Evolutionary conservation across 2,888 invertebrate genomes (phyloP).

Genomic region (Acronicta leporina): DNA sequence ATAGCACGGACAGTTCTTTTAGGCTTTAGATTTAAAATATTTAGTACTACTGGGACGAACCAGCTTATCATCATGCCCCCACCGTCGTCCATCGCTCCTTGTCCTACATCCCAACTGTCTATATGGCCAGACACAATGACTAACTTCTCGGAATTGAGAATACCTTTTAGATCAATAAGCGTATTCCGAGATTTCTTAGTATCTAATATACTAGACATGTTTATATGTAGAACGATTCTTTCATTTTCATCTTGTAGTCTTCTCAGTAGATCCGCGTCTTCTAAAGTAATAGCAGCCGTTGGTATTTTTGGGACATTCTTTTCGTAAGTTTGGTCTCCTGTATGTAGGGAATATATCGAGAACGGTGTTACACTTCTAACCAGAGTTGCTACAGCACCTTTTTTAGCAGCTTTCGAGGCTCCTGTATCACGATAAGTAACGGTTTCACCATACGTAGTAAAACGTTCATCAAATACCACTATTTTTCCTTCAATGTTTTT

Average conservation of each 20-base stretch:
- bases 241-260: slow-evolving; percentile 89
- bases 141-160: slow-evolving; percentile 76
- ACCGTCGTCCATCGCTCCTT: slow-evolving; percentile 97
- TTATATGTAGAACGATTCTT: slow-evolving; percentile 80
- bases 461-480: slow-evolving; percentile 92
- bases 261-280: slow-evolving; percentile 92
- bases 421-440: slow-evolving; percentile 91
- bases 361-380: slow-evolving; percentile 93
- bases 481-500: slow-evolving; percentile 91
- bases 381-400: slow-evolving; percentile 93
- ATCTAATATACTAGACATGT: slow-evolving; percentile 90
- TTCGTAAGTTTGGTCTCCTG: slow-evolving; percentile 91
- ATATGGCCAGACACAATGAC: slow-evolving; percentile 95
- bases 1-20: slow-evolving; percentile 93
- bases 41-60: slow-evolving; percentile 91
- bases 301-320: slow-evolving; percentile 91
- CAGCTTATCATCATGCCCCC: slow-evolving; percentile 95
- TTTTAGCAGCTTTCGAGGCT: slow-evolving; percentile 91
- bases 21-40: slow-evolving; percentile 90
- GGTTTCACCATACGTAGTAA: slow-evolving; percentile 90
- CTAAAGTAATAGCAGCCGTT: slow-evolving; percentile 92
- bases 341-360: slow-evolving; percentile 93
- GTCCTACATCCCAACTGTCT: slow-evolving; percentile 97
- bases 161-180: slow-evolving; percentile 91
- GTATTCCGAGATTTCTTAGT: slow-evolving; percentile 91